Conservation (phyloP, 2,797 vertebrate genomes). For the Trachops cirrhosus region DNA sequence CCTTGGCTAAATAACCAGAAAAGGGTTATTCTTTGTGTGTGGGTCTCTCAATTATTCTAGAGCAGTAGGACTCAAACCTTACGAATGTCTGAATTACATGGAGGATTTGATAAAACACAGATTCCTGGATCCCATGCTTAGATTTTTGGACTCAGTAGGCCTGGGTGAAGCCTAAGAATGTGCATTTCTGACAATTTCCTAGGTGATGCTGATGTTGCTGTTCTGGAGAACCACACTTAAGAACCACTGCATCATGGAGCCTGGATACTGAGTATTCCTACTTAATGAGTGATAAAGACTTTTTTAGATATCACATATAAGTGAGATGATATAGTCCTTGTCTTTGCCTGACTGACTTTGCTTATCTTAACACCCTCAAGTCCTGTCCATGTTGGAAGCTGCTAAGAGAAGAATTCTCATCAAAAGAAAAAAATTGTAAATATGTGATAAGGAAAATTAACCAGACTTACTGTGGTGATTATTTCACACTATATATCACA, state of each 20-base stretch:
- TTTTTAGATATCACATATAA: neutral
- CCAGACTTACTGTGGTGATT: neutral
- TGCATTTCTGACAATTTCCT: conserved; percentile 21
- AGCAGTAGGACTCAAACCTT: neutral
- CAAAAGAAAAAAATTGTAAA: neutral
- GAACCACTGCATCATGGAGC: neutral
- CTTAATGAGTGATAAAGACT: neutral
- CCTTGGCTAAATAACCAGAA: neutral
- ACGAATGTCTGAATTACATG: neutral
- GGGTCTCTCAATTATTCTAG: neutral
- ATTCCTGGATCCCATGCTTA: neutral
- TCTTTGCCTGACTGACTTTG: neutral
- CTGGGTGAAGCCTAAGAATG: neutral
- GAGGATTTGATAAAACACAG: neutral
- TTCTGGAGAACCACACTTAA: neutral
- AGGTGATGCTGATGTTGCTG: neutral
- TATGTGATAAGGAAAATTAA: neutral
- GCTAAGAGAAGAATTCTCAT: neutral
- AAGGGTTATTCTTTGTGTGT: neutral
- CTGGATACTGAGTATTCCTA: neutral
- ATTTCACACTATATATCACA: neutral
- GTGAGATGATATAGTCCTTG: neutral
- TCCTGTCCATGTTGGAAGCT: neutral
- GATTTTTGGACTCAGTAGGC: neutral
- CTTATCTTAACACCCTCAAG: neutral